A percentile compares a stretch with the other conserved stretches of the same genome.
Conservation (phyloP, 2,888 invertebrate genomes). For the Eupithecia insigniata region DNA sequence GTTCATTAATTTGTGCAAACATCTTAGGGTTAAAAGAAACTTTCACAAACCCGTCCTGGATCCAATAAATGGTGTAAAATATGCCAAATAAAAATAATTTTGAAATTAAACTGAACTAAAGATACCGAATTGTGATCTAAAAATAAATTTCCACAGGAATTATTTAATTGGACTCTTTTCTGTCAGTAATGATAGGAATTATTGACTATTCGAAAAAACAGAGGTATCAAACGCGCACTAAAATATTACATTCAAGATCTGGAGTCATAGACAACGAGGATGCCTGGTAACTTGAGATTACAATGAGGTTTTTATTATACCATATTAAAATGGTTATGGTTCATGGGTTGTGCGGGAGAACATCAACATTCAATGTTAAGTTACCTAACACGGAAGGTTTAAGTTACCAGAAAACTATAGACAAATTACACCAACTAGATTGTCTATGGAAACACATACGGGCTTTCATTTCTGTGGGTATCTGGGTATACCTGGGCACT, state of each 20-base stretch:
- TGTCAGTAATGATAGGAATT: neutral
- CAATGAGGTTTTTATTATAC: neutral
- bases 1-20: constrained; percentile 52
- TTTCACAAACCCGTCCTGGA: constrained; percentile 54
- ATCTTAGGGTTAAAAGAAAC: constrained; percentile 16
- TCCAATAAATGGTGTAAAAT: constrained; percentile 57
- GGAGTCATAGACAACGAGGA: constrained; percentile 1
- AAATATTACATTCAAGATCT: neutral
- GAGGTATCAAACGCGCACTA: neutral
- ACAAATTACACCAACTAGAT: constrained; percentile 1
- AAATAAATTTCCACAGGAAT: constrained; percentile 22
- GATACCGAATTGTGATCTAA: constrained; percentile 43
- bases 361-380: constrained; percentile 9
- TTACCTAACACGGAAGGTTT: constrained; percentile 6
- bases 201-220: constrained; percentile 11
- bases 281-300: constrained; percentile 16
- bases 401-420: constrained; percentile 25
- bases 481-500: constrained; percentile 83
- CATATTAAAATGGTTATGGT: neutral
- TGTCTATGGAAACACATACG: constrained; percentile 15
- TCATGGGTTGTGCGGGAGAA: constrained; percentile 6
- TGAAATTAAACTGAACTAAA: constrained; percentile 42
- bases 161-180: neutral
- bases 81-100: constrained; percentile 57
- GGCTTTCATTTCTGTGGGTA: constrained; percentile 36